Conservation (phyloP, 2,797 vertebrate genomes). For the Leptatherina wallacei region DNA sequence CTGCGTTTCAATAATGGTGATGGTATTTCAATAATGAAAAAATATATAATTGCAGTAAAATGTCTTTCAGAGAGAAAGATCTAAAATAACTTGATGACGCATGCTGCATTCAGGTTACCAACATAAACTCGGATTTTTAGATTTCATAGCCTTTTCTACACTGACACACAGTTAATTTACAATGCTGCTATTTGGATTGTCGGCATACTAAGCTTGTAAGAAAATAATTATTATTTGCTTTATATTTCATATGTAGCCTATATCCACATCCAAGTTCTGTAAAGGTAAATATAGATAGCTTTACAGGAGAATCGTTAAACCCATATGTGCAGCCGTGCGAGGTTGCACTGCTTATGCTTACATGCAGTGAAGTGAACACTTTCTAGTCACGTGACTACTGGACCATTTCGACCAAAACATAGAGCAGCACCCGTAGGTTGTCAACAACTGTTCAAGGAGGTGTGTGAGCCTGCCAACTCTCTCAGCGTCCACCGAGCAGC, state of each 20-base stretch:
- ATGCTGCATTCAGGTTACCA: conserved; percentile 6
- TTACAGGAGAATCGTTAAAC: rapidly evolving
- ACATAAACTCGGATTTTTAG: background rate
- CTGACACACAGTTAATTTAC: background rate
- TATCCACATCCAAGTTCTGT: too few relatives aligned
- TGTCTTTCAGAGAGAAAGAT: background rate
- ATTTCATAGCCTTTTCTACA: rapidly evolving
- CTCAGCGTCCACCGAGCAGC: conserved; percentile 1
- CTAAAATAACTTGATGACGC: conserved; percentile 5
- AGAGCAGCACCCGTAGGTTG: conserved; percentile 6
- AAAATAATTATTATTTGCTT: too few relatives aligned
- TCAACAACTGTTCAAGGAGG: conserved; percentile 50
- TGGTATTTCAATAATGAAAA: background rate
- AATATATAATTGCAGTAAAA: background rate
- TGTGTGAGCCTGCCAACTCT: conserved; percentile 13
- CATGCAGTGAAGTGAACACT: background rate
- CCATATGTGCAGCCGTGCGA: too few relatives aligned
- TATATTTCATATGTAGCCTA: too few relatives aligned
- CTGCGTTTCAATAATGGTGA: background rate
- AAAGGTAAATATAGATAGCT: too few relatives aligned
- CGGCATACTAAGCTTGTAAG: background rate
- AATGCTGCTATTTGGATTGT: rapidly evolving
- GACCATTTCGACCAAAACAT: conserved; percentile 46
- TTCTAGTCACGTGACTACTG: conserved; percentile 55
- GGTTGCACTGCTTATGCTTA: background rate